phyloP scores from a whole-genome alignment of 2,888 invertebrate genomes.

The Sinopyrophorus schimmeli region DNA sequence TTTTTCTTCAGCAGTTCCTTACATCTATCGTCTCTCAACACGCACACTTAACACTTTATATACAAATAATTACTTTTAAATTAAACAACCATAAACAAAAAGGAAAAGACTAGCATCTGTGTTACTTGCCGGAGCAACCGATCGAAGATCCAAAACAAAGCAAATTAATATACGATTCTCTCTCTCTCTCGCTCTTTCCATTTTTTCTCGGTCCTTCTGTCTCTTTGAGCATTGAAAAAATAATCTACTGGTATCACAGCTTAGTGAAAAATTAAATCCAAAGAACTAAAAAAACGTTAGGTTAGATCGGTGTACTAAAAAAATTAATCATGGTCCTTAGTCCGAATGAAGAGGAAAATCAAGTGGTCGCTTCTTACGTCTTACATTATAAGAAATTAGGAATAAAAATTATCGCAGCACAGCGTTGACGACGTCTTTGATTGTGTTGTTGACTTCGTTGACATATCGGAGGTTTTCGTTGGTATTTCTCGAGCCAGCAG shows the following conservation, averaged over 20 bases:
- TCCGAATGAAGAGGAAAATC: no score
- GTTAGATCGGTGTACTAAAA: no score
- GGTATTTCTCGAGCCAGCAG: slow-evolving; percentile 71
- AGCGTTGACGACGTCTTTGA: slow-evolving; percentile 74
- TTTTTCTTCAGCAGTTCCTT: slow-evolving; percentile 36
- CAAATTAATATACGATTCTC: no score
- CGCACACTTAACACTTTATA: slow-evolving; percentile 41
- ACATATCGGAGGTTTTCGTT: slow-evolving; percentile 70
- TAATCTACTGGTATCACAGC: slow-evolving; percentile 55
- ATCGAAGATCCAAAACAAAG: no score
- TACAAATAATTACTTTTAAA: no score
- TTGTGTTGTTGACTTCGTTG: slow-evolving; percentile 72
- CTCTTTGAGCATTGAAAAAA: slow-evolving; percentile 52
- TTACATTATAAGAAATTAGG: no score
- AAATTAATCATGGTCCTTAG: no score
- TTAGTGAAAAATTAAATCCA: slow-evolving; percentile 54
- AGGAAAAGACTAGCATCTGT: slow-evolving; percentile 51
- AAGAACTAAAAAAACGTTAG: slow-evolving; percentile 28
- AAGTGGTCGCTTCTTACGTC: no score
- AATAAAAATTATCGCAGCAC: slow-evolving; percentile 61
- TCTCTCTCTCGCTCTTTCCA: no score
- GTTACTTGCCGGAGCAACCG: no score
- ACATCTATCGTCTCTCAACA: slow-evolving; percentile 40
- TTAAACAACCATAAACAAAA: no score
- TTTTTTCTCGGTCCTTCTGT: no score